Percentiles rank a stretch among this genome's conserved stretches.
These are phyloP conservation scores for Desoria tigrina DNA, from an alignment of 2,888 invertebrate species.

Conservation along the genomic window DNA sequence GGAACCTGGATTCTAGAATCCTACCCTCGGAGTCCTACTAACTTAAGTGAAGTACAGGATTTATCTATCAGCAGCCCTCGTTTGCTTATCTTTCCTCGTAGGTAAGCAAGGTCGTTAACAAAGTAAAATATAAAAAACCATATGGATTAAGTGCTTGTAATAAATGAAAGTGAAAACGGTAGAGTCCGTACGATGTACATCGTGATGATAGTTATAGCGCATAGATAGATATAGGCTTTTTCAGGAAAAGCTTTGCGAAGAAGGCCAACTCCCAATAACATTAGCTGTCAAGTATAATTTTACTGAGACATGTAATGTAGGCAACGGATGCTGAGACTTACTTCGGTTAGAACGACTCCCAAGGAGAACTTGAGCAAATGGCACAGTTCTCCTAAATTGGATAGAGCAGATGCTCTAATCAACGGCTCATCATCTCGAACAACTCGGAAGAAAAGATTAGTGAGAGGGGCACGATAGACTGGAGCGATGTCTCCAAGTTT, in stretches of 20 bases:
- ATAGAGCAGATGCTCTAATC: slow-evolving; percentile 76
- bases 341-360: slow-evolving; percentile 73
- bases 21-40: no score
- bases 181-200: no score
- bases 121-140: background rate
- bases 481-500: slow-evolving; percentile 71
- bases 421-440: slow-evolving; percentile 71
- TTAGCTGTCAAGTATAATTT: background rate
- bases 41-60: no score
- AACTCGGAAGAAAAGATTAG: slow-evolving; percentile 72
- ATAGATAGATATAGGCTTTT: no score
- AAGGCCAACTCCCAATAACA: background rate
- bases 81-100: no score
- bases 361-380: slow-evolving; percentile 72
- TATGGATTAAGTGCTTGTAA: no score
- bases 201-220: no score
- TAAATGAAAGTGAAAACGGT: no score
- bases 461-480: slow-evolving; percentile 67
- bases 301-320: background rate
- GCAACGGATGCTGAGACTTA: slow-evolving; percentile 56
- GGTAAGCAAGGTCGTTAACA: background rate
- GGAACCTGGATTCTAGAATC: no score
- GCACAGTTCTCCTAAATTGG: slow-evolving; percentile 80
- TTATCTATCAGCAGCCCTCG: no score
- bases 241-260: no score